Evolutionary conservation across 2,888 invertebrate genomes (phyloP).

Genomic region (Pristionchus maxplancki): DNA sequence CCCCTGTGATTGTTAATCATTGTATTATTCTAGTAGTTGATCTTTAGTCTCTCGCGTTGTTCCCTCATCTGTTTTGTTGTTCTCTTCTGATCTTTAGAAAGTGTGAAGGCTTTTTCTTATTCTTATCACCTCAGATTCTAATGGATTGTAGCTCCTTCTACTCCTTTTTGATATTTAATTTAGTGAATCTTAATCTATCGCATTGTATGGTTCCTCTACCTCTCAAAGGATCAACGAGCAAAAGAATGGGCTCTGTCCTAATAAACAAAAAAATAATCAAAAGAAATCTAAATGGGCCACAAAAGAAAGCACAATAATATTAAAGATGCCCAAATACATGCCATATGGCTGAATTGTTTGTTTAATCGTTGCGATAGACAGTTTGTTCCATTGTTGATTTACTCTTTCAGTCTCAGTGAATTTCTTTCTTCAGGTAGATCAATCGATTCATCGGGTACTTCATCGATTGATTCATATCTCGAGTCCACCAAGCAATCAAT

Average conservation of each 20-base stretch:
- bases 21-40: slow-evolving; percentile 39
- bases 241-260: slow-evolving; percentile 28
- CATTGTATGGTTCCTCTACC: background rate
- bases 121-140: slow-evolving; percentile 9
- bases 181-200: background rate
- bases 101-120: slow-evolving; percentile 25
- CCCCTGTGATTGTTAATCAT: slow-evolving; percentile 23
- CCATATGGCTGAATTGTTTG: slow-evolving; percentile 26
- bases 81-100: background rate
- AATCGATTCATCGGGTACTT: slow-evolving; percentile 3
- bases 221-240: slow-evolving; percentile 19
- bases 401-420: slow-evolving; percentile 40
- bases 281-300: slow-evolving; percentile 14
- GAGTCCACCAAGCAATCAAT: background rate
- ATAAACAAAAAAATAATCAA: slow-evolving; percentile 31
- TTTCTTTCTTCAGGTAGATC: slow-evolving; percentile 15
- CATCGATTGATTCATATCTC: slow-evolving; percentile 25
- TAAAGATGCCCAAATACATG: slow-evolving; percentile 26
- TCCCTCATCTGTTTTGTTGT: background rate
- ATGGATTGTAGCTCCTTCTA: background rate
- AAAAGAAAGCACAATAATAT: slow-evolving; percentile 16
- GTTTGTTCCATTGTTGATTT: slow-evolving; percentile 36
- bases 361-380: slow-evolving; percentile 15
- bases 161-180: background rate
- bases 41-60: slow-evolving; percentile 6